Evolutionary conservation across 2,888 invertebrate species (phyloP).

Genomic region (Leptinotarsa haldemani): DNA sequence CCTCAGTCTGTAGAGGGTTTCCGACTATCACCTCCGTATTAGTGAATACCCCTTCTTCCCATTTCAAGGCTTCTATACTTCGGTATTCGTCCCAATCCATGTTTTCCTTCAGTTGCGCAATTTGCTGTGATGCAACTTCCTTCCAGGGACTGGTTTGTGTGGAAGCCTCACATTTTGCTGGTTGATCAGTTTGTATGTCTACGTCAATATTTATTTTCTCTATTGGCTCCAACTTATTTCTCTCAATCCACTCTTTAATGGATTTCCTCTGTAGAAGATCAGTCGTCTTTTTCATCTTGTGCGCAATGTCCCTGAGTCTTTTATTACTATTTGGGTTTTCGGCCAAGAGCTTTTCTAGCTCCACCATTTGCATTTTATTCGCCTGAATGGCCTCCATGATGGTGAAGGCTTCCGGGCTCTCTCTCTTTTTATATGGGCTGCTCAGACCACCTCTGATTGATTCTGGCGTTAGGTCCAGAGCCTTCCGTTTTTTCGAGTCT

Average conservation of each 20-base stretch:
- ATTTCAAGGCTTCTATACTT: no score
- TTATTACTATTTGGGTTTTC: not conserved
- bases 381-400: not conserved
- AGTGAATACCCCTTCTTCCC: no score
- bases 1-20: no score
- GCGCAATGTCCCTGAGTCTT: not conserved
- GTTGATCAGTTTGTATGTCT: not conserved
- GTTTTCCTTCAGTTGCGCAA: no score
- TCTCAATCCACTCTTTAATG: not conserved
- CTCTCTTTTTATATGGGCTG: not conserved
- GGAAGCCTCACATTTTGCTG: no score
- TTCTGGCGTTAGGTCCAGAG: no score
- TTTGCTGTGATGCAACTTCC: no score
- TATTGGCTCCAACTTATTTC: not conserved
- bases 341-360: not conserved
- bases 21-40: no score
- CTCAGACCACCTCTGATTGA: no score
- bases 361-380: not conserved
- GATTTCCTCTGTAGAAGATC: not conserved
- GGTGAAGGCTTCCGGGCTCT: constrained; percentile 11
- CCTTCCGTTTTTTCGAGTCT: no score
- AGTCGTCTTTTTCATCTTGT: not conserved
- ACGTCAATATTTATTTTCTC: constrained; percentile 12
- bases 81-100: no score
- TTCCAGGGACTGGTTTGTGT: no score